phyloP scores from a whole-genome alignment of 2,888 invertebrate species.

The Actias luna region DNA sequence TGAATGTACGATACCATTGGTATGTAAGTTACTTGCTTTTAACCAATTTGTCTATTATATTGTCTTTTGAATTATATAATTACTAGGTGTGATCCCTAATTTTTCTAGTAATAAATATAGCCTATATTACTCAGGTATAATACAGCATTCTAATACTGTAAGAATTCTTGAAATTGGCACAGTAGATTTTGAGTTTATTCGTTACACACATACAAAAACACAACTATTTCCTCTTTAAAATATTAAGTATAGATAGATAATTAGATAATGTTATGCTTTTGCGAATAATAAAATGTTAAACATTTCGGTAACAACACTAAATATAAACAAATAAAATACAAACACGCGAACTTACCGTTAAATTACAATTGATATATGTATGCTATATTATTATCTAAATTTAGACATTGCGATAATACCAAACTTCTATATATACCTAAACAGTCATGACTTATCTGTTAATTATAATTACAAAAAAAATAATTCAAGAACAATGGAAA shows the following conservation, averaged over 20 bases:
- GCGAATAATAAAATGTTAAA: not conserved
- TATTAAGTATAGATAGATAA: no score
- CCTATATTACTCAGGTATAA: no score
- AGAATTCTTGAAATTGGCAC: no score
- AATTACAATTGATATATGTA: not conserved
- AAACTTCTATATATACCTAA: not conserved
- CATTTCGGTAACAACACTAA: not conserved
- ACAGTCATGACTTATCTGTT: constrained; percentile 1
- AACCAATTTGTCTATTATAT: not conserved
- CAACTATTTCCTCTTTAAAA: no score
- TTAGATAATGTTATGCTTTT: not conserved
- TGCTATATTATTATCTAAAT: constrained; percentile 4
- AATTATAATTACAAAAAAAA: constrained; percentile 4
- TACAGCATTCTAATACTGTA: no score
- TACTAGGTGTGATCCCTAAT: no score
- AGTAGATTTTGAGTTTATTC: no score
- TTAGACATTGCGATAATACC: not conserved
- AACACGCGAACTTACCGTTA: not conserved
- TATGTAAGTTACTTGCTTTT: not conserved
- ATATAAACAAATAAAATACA: not conserved
- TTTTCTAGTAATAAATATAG: no score
- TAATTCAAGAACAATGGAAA: not conserved
- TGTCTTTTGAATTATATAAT: not conserved
- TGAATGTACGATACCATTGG: not conserved
- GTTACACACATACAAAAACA: no score